Percentiles rank a stretch among this genome's conserved stretches.
Conservation (phyloP, 1,140 invertebrate genomes). For the Luehdorfia chinensis region DNA sequence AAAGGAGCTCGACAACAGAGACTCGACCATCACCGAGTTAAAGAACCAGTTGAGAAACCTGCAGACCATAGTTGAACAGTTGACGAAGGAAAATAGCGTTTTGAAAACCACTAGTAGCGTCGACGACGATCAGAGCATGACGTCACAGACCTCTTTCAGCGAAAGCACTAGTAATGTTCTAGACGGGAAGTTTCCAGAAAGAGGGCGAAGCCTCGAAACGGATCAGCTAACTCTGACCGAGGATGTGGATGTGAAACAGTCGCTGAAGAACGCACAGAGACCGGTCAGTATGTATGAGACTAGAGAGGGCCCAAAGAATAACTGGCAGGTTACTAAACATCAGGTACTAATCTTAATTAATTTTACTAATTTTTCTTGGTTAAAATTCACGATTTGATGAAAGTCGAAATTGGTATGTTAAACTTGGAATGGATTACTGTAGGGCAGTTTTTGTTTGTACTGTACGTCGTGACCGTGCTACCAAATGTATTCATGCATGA, state of each 20-base stretch:
- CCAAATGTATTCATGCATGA: no score
- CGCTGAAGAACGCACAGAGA: slow-evolving; percentile 77
- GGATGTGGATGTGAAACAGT: slow-evolving; percentile 35
- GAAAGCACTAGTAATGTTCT: slow-evolving; percentile 50
- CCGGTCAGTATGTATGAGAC: slow-evolving; percentile 93
- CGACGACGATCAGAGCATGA: slow-evolving; percentile 57
- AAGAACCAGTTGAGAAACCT: slow-evolving; percentile 79
- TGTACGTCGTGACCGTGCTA: no score
- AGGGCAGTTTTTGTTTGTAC: no score
- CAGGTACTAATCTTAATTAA: slow-evolving; percentile 78
- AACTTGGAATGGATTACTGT: no score
- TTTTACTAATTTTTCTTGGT: slow-evolving; percentile 45
- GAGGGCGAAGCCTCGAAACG: slow-evolving; percentile 57
- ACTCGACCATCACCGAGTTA: slow-evolving; percentile 78
- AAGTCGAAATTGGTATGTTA: not conserved
- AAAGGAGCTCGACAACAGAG: slow-evolving; percentile 64
- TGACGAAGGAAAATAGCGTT: slow-evolving; percentile 84
- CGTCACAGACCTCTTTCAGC: slow-evolving; percentile 46
- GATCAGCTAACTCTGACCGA: slow-evolving; percentile 38
- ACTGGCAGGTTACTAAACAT: slow-evolving; percentile 82
- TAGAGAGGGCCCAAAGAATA: slow-evolving; percentile 82
- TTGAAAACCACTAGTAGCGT: slow-evolving; percentile 75
- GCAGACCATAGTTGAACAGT: slow-evolving; percentile 80
- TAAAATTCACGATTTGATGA: not conserved
- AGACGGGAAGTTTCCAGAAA: slow-evolving; percentile 42